phyloP scores from a whole-genome alignment of 2,888 invertebrate genomes.

The Diloba caeruleocephala region DNA sequence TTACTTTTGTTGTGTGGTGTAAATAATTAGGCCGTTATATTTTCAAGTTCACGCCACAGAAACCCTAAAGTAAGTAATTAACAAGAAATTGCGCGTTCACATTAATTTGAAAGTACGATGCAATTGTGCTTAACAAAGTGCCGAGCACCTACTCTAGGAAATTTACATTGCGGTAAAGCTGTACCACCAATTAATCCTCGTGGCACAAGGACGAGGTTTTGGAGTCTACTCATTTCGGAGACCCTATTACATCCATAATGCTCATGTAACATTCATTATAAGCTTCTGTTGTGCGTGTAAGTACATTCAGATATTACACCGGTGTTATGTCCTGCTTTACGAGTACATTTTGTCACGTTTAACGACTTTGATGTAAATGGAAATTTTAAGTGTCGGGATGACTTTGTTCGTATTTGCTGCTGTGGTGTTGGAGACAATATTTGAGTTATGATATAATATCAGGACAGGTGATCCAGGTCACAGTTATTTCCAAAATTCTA shows the following conservation, averaged over 20 bases:
- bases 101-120: slow-evolving; percentile 52
- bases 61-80: slow-evolving; percentile 48
- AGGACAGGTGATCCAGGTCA: too few species aligned
- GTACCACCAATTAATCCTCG: slow-evolving; percentile 52
- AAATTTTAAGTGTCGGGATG: slow-evolving; percentile 30
- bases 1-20: slow-evolving; percentile 22
- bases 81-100: slow-evolving; percentile 50
- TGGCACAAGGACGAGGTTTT: slow-evolving; percentile 53
- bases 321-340: slow-evolving; percentile 53
- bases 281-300: slow-evolving; percentile 56
- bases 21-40: slow-evolving; percentile 31
- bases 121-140: slow-evolving; percentile 54
- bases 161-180: slow-evolving; percentile 60
- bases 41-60: slow-evolving; percentile 38
- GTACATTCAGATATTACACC: slow-evolving; percentile 62
- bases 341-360: slow-evolving; percentile 48
- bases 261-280: slow-evolving; percentile 75
- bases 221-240: slow-evolving; percentile 62
- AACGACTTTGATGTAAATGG: slow-evolving; percentile 48
- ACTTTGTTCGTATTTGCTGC: slow-evolving; percentile 15
- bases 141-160: slow-evolving; percentile 44
- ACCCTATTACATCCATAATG: slow-evolving; percentile 67
- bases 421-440: neutral
- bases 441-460: too few species aligned
- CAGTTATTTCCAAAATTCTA: too few species aligned